These are phyloP conservation scores for Uropsilus gracilis DNA, from an alignment of 2,113 vertebrate genomes.

Conservation along the genomic window DNA sequence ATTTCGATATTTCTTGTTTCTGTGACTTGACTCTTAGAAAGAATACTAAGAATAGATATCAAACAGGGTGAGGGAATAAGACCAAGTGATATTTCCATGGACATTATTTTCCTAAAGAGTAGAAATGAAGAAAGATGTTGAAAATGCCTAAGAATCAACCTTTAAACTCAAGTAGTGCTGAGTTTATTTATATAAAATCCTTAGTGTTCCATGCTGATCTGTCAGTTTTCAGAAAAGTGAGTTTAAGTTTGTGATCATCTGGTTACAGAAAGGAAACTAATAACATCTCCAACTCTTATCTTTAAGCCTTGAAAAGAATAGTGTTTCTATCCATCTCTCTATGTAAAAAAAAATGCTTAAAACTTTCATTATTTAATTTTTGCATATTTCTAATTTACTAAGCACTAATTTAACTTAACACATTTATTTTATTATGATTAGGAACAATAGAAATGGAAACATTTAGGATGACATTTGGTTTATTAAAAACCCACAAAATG, in stretches of 20 bases:
- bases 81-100: no score
- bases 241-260: not conserved
- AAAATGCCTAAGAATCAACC: no score
- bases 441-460: slow-evolving; percentile 27
- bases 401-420: slow-evolving; percentile 9
- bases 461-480: slow-evolving; percentile 59
- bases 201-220: no score
- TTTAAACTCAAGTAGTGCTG: no score
- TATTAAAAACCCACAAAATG: slow-evolving; percentile 48
- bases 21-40: slow-evolving; percentile 37
- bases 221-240: not conserved
- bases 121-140: no score
- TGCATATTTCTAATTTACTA: slow-evolving; percentile 1
- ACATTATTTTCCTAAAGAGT: no score
- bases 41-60: slow-evolving; percentile 21
- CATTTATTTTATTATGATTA: slow-evolving; percentile 12
- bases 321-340: not conserved
- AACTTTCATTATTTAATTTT: not conserved
- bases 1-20: not conserved
- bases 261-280: not conserved
- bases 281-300: not conserved
- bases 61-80: no score
- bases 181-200: no score
- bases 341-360: not conserved
- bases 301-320: not conserved